Evolutionary conservation across 2,888 invertebrate genomes (phyloP).

Genomic region (Luperina testacea): DNA sequence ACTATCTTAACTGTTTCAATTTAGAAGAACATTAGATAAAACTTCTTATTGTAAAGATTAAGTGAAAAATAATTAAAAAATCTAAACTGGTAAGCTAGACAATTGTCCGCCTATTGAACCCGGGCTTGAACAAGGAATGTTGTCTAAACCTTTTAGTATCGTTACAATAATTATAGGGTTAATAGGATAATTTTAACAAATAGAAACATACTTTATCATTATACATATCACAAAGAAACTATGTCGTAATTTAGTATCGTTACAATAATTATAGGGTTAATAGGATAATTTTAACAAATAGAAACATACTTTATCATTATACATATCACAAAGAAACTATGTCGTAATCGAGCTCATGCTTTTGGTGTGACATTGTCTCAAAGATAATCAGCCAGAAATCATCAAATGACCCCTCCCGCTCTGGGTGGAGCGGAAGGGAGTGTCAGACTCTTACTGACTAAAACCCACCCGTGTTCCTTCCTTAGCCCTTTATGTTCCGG

Average conservation of each 20-base stretch:
- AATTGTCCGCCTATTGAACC: not conserved
- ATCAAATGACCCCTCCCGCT: too few species aligned
- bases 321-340: not conserved
- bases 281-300: not conserved
- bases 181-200: not conserved
- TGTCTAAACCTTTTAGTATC: not conserved
- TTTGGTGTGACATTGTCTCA: not conserved
- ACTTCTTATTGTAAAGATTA: not conserved
- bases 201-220: not conserved
- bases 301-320: not conserved
- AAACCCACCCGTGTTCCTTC: too few species aligned
- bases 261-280: too few species aligned
- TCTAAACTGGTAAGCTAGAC: too few species aligned
- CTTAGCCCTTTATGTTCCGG: too few species aligned
- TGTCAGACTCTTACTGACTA: too few species aligned
- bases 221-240: not conserved
- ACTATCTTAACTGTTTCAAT: not conserved
- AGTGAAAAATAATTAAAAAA: not conserved
- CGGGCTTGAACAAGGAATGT: not conserved
- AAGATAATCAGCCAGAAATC: too few species aligned
- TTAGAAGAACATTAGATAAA: not conserved
- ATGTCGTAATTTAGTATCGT: not conserved
- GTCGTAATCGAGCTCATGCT: not conserved
- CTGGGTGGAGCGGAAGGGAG: too few species aligned
- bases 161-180: not conserved